Evolutionary conservation across 2,113 vertebrate genomes (phyloP), one percentile per base, ranked within the genome.

Genomic region (Orthonyx spaldingii): DNA sequence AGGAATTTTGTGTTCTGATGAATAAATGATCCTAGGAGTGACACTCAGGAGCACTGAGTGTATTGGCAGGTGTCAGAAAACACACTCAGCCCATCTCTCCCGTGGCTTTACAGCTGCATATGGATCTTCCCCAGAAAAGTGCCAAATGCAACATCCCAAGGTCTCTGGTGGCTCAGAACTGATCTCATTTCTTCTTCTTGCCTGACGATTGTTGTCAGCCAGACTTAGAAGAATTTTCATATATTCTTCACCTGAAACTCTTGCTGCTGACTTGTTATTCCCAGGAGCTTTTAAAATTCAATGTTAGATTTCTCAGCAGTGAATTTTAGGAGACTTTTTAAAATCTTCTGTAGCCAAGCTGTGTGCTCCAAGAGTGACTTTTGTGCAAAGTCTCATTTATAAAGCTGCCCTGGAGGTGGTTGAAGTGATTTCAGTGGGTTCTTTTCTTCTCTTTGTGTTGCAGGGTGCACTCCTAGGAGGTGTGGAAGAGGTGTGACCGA

Each of bases 381-480:
- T 3, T 42, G 4, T 80, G 55, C 19, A 9, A 50, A 53, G 6
- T 52, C 41, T 64, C 5, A 4, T 60, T 33, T 19, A 8, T 42
- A 70, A 63, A 47, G 11, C 21, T 82, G 42, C 52, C 16, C 22
- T 71, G 61, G 17, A 32, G 42, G 71, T 70, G 32, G 21, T 3
- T 49, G 15, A 37, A 49, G 63, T 70, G 71, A 18, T 56, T 76
- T 70, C 49, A 69, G 0, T 32, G 21, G 10, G 15, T 56, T 47
- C 11, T 61, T 56, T 79, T 33, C 44, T 17, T 23, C 10, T 59
- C 23, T 52, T 70, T 89, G 19, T 93, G 70, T 84, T 87, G 37
- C 93, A 99, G 99, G 98, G 52, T 99, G 99, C 95, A 99, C 99
- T n/a, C 99, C 99, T 64, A 98, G 98, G 72, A 99, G 95, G 93